Conservation (phyloP, 1,140 invertebrate genomes). For the Idris sp. region DNA sequence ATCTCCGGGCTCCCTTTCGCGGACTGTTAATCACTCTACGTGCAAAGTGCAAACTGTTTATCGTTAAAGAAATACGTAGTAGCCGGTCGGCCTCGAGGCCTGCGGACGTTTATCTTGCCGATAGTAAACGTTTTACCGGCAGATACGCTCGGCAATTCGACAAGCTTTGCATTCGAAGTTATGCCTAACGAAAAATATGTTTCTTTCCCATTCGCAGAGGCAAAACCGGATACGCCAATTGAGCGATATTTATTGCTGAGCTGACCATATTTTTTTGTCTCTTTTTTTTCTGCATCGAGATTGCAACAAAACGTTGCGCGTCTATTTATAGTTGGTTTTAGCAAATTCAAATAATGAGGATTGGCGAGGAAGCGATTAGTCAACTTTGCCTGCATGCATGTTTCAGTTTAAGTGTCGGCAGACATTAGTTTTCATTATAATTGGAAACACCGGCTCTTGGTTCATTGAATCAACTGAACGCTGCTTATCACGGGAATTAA, state of each 20-base stretch:
- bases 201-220: conserved; percentile 29
- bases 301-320: conserved; percentile 27
- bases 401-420: conserved; percentile 32
- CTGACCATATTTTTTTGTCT: too few relatives aligned
- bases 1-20: conserved; percentile 13
- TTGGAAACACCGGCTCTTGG: conserved; percentile 32
- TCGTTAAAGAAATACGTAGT: conserved; percentile 45
- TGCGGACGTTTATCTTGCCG: conserved; percentile 46
- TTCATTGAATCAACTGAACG: conserved; percentile 35
- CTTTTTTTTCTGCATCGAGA: too few relatives aligned
- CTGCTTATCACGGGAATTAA: conserved; percentile 25
- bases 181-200: conserved; percentile 42
- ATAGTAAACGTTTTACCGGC: conserved; percentile 45
- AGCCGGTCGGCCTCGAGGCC: conserved; percentile 33
- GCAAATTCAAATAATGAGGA: conserved; percentile 25
- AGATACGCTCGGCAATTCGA: conserved; percentile 37
- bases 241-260: conserved; percentile 34
- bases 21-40: conserved; percentile 60
- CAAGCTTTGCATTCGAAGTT: conserved; percentile 44
- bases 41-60: conserved; percentile 57
- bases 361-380: conserved; percentile 37
- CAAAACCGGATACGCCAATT: conserved; percentile 33
- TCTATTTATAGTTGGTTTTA: conserved; percentile 32
- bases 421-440: conserved; percentile 47
- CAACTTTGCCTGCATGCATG: conserved; percentile 13